Base-by-base conservation (phyloP, 2,113 vertebrate genomes). In the Lophius piscatorius region DNA sequence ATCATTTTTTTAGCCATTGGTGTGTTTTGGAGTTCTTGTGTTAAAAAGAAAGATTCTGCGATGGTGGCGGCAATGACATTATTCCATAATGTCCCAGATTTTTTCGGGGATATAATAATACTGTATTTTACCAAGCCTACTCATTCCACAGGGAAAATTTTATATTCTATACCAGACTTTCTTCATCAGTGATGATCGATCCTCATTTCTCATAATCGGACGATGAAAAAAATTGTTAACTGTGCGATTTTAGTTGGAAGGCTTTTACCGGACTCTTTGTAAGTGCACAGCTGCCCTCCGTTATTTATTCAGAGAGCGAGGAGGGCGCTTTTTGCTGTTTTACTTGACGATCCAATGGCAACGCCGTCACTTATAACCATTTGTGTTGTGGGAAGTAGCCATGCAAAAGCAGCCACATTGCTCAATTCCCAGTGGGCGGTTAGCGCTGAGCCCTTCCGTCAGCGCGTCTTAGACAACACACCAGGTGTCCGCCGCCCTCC, bases 401-500 rank as follows among this genome's bases (percentile, higher is more conserved):
- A 31, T 29, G 62, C 83, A 73, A 79, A 83, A 82, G 68, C 70
- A 50, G 72, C 69, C 59, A 40, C 90, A 92, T 90, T 87, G 76
- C 71, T 88, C 26, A 74, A 81, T 85, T 89, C 91, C 89, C 89
- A 0, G 39, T 50, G 80, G 89, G 81, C 34, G 76, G 69, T 87
- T 80, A 63, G 66, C 39, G 39, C 69, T 83, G 82, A 91, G 85
- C 76, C 76, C 80, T 56, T 92, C 91, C 79, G 61, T 92, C 91
- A 92, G 46, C 85, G 52, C 33, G 84, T 87, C 84, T 81, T 77
- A 84, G 79, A 86, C 59, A 55, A 73, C 78, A 76, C 72, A 36
- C 84, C 92, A 93, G 92, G 90, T 93, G 92, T 87, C 85, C 9
- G 61, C 82, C 18, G 72, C 74, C 74, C 67, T 67, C 56, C 74